Percentiles rank a stretch among this genome's conserved stretches.
These are phyloP conservation scores for Cosmorhoe ocellata DNA, from an alignment of 2,888 invertebrate species.

Conservation along the genomic window DNA sequence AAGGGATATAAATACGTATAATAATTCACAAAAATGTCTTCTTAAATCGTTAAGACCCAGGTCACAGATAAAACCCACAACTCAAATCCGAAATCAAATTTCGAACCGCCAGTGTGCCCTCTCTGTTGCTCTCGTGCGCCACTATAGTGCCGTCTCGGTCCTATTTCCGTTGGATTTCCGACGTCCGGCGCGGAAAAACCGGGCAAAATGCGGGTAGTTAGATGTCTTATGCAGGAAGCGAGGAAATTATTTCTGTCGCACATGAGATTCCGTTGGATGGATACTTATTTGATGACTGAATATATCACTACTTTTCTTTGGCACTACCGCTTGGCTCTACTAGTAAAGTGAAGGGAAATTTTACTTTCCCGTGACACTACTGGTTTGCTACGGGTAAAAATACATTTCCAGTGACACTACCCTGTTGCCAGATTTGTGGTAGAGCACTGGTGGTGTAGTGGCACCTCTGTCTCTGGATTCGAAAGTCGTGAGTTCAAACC, in stretches of 20 bases:
- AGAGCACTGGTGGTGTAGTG: too few species aligned
- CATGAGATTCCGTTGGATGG: constrained; percentile 28
- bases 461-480: too few species aligned
- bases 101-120: constrained; percentile 8
- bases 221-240: constrained; percentile 63
- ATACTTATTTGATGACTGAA: constrained; percentile 17
- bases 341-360: too few species aligned
- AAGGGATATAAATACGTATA: too few species aligned
- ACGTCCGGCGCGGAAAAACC: constrained; percentile 53
- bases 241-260: constrained; percentile 77
- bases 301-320: too few species aligned
- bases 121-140: constrained; percentile 12
- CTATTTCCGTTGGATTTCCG: constrained; percentile 75
- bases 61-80: constrained; percentile 16
- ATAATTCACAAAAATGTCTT: too few species aligned
- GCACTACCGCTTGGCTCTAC: too few species aligned
- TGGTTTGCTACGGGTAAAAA: too few species aligned
- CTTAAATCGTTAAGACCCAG: not conserved
- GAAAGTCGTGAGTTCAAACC: too few species aligned
- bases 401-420: too few species aligned
- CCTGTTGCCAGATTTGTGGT: too few species aligned
- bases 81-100: constrained; percentile 22
- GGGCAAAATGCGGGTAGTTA: constrained; percentile 70
- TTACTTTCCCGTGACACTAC: too few species aligned
- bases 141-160: constrained; percentile 53